phyloP scores from a whole-genome alignment of 2,113 vertebrate species.

The Irena cyanogastra region DNA sequence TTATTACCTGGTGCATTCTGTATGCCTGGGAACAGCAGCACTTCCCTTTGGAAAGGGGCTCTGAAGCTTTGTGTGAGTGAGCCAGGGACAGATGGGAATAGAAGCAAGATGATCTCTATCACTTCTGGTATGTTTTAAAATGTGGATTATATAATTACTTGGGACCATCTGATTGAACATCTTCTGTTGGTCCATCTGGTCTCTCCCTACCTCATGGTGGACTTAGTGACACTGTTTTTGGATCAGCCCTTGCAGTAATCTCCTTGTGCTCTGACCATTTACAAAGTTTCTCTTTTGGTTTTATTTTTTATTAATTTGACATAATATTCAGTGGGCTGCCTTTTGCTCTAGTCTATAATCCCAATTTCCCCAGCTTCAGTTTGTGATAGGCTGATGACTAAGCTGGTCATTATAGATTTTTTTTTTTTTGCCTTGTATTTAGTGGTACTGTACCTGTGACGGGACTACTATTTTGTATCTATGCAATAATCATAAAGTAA shows the following conservation, averaged over 20 bases:
- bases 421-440: background rate
- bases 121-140: constrained; percentile 14
- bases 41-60: background rate
- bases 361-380: background rate
- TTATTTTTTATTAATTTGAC: background rate
- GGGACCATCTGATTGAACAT: background rate
- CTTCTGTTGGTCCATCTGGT: constrained; percentile 21
- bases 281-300: background rate
- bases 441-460: background rate
- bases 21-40: background rate
- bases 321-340: background rate
- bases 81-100: constrained; percentile 19
- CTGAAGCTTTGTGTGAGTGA: background rate
- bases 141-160: background rate
- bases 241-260: background rate
- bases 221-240: background rate
- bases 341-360: background rate
- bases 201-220: background rate
- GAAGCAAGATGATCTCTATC: background rate
- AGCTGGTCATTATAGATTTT: background rate
- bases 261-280: background rate
- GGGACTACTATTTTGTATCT: background rate
- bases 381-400: background rate
- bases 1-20: background rate
- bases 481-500: background rate